Evolutionary conservation across 2,888 invertebrate genomes (phyloP).

Genomic region (Escarpia spicata): DNA sequence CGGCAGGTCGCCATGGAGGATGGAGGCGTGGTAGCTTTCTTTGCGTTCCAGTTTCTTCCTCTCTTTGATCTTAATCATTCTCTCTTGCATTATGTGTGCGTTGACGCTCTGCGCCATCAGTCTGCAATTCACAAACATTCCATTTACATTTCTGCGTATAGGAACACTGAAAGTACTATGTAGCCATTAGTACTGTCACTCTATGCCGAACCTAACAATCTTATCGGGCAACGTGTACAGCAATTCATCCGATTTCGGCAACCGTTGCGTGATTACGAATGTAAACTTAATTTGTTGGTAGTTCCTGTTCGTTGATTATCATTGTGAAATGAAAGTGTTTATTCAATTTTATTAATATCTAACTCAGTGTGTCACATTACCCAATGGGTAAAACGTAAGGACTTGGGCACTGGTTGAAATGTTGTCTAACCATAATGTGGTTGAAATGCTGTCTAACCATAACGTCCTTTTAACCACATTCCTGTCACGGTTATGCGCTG

Average conservation of each 20-base stretch:
- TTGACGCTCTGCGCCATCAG: slow-evolving; percentile 6
- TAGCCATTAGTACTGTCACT: not conserved
- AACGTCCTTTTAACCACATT: not conserved
- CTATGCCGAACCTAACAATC: not conserved
- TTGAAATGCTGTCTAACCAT: too few species aligned
- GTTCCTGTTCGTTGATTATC: not conserved
- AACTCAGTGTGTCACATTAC: not conserved
- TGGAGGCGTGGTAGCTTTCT: not conserved
- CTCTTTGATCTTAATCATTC: not conserved
- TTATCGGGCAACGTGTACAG: not conserved
- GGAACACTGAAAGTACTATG: not conserved
- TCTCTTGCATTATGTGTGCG: not conserved
- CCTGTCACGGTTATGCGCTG: not conserved
- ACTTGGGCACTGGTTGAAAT: not conserved
- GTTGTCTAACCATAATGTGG: not conserved
- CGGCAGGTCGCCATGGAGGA: not conserved
- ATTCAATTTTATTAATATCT: not conserved
- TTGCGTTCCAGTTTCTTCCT: not conserved
- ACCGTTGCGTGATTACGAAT: not conserved
- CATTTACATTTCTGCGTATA: not conserved
- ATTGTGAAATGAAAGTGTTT: not conserved
- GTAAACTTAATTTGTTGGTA: not conserved
- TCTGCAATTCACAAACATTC: not conserved
- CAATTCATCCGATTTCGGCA: not conserved
- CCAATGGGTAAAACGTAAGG: not conserved